Evolutionary conservation across 2,113 vertebrate species (phyloP).

Genomic region (Notarius lentiginosus): DNA sequence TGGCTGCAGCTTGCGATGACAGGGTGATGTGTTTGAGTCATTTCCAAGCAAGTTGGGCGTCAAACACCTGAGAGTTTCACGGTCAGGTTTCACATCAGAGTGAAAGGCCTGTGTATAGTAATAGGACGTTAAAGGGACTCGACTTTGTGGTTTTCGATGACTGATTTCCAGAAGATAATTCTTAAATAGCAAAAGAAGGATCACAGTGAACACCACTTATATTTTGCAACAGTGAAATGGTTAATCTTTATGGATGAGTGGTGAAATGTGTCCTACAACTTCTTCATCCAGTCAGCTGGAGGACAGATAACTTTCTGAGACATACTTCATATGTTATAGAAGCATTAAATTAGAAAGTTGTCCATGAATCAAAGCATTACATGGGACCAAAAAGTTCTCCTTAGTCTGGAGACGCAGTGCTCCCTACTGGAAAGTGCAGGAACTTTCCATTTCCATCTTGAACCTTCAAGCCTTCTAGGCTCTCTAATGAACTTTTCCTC

Average conservation of each 20-base stretch:
- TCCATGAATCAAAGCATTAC: neutral
- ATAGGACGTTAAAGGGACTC: neutral
- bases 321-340: neutral
- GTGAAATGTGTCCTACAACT: neutral
- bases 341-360: neutral
- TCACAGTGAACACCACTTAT: neutral
- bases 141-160: neutral
- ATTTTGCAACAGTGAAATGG: neutral
- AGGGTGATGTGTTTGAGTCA: constrained; percentile 20
- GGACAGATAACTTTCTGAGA: neutral
- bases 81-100: neutral
- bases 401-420: constrained; percentile 42
- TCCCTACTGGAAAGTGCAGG: constrained; percentile 50
- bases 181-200: neutral
- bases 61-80: constrained; percentile 19
- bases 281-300: neutral
- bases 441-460: constrained; percentile 14
- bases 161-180: neutral
- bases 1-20: neutral
- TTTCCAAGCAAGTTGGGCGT: neutral
- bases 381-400: neutral
- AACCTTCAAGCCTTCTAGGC: neutral
- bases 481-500: neutral
- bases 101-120: neutral
- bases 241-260: neutral